A percentile compares a stretch with the other conserved stretches of the same genome.
Evolutionary conservation across 2,888 invertebrate species (phyloP).

Genomic region (Andrena chrysosceles): DNA sequence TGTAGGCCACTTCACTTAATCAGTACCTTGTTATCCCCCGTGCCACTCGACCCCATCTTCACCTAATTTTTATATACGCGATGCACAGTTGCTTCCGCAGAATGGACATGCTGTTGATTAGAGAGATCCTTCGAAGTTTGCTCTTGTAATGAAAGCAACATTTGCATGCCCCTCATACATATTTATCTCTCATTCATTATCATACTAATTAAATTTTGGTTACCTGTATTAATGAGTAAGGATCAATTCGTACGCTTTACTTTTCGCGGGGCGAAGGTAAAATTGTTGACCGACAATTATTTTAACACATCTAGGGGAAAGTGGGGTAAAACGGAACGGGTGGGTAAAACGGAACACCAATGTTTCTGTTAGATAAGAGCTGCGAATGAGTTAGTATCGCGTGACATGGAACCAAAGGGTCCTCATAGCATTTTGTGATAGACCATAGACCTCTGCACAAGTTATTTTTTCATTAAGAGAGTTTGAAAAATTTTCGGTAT

Average conservation of each 20-base stretch:
- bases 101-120: neutral
- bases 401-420: no score
- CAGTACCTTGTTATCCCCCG: slow-evolving; percentile 19
- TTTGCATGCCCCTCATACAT: slow-evolving; percentile 8
- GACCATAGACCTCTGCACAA: no score
- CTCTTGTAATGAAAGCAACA: neutral
- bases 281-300: neutral
- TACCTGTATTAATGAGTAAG: neutral
- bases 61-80: neutral
- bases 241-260: neutral
- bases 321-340: no score
- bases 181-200: slow-evolving; percentile 2
- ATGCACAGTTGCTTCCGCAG: neutral
- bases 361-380: no score
- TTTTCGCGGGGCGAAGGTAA: neutral
- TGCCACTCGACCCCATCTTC: slow-evolving; percentile 18
- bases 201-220: slow-evolving; percentile 5
- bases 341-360: no score
- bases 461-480: no score
- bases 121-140: slow-evolving; percentile 1
- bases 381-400: no score
- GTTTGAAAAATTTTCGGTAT: no score
- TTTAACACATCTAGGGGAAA: neutral
- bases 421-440: no score
- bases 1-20: slow-evolving; percentile 14